Evolutionary conservation across 2,113 vertebrate genomes (phyloP), one percentile per base, ranked within the genome.

Genomic region (Tricholaema leucomelas): DNA sequence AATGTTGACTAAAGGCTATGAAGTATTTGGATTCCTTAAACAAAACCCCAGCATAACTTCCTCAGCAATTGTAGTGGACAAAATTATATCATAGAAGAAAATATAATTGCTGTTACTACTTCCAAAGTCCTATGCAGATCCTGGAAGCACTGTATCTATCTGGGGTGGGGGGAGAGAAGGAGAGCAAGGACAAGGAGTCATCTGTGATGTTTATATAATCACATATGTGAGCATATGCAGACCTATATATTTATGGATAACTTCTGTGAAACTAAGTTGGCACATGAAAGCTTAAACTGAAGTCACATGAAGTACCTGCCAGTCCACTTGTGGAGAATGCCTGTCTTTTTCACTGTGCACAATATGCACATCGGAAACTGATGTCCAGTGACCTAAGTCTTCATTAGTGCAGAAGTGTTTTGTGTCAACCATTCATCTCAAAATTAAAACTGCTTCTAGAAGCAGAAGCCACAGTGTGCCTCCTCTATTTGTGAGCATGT

Each of bases 291-390:
- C 80, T 79, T 9, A 38, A 36, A 20, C 25, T 31, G 42, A 25
- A 44, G 58, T n/a, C n/a, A 35, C 6, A 13, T 23, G n/a, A 81
- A 65, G 15, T 52, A 56, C 28, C 42, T 90, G 38, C 40, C 72
- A 25, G 12, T 27, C 20, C 66, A 48, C 38, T 79, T 27, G 18
- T 19, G 13, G 88, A 59, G 16, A 72, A 85, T 5, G 50, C 8
- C 4, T 0, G 0, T 21, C 31, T 14, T 73, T 63, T 28, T 66
- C 3, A 1, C 19, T 31, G 16, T 12, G 33, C 9, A 70, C 55
- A 54, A 79, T 21, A 52, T 52, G 28, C 8, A 46, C 19, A 21
- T 66, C 31, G 8, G 42, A 61, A 86, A 79, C 8, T 7, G 4
- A 4, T 64, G 50, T 33, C 27, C 33, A 58, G 70, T 21, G 31